Evolutionary conservation across 2,797 vertebrate species (phyloP), one percentile per base, ranked within the genome.

Genomic region (Enteromius fasciolatus): DNA sequence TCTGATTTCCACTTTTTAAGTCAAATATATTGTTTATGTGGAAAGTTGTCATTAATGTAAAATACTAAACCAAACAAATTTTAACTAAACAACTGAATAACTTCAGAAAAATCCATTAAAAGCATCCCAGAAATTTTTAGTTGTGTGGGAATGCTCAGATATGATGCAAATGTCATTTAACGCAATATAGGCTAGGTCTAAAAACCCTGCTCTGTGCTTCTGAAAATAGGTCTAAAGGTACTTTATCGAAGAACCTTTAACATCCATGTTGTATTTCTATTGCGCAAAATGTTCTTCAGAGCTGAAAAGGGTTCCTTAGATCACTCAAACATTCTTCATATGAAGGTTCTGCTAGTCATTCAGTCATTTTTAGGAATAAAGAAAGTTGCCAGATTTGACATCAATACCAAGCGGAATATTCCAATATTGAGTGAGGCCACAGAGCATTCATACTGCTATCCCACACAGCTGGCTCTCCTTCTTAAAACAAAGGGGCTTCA

Each of bases 371-470:
- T 15, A 59, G 25, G 1, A 61, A 23, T 61, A 25, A 5, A 18
- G 46, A 50, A 31, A 50, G 41, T 23, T 52, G 46, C 20, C 50
- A 23, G 31, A 39, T 33, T 1, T 50, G 20, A 75, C 5, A 14
- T 15, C 14, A 57, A 57, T 15, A 52, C 25, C 3, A 10, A 33
- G 46, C 9, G 23, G 17, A 25, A 23, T 10, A 9, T 17, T 9
- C 17, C 39, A n/a, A 20, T 18, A 44, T 44, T 28, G 44, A 61
- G 33, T 8, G 1, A 41, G 54, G 57, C 14, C 33, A 41, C 20
- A 59, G 66, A 78, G 72, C 12, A 54, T n/a, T 59, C 28, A 14
- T 54, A 23, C 15, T 52, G 41, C n/a, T 69, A 33, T 59, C 66
- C 41, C 52, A 6, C 57, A 61, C 64, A 41, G 41, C 66, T 82